Evolutionary conservation across 2,113 vertebrate species (phyloP).

Genomic region (Pandion haliaetus): DNA sequence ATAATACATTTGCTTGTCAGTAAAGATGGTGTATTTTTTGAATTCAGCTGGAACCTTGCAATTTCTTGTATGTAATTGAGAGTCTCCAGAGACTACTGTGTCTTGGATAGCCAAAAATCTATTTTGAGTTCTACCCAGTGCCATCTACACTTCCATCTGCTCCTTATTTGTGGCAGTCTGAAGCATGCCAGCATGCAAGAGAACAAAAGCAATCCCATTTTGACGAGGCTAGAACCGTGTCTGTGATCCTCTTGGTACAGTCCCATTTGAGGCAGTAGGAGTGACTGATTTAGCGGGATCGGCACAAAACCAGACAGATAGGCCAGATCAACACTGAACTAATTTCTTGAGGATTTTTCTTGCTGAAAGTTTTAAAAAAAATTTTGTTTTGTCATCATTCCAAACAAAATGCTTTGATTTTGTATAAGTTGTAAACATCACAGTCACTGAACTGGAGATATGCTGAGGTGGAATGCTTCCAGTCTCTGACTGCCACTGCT

Average conservation of each 20-base stretch:
- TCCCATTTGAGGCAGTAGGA: background rate
- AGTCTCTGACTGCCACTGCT: background rate
- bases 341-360: background rate
- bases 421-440: background rate
- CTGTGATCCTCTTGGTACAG: background rate
- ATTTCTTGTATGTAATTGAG: background rate
- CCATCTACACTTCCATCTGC: background rate
- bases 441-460: background rate
- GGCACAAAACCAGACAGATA: background rate
- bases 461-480: background rate
- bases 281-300: background rate
- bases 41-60: background rate
- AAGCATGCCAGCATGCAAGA: background rate
- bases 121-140: background rate
- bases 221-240: accelerated
- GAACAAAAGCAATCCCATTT: background rate
- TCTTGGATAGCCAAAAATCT: background rate
- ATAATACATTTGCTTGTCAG: background rate
- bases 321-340: background rate
- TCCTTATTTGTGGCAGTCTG: background rate
- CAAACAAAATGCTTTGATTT: background rate
- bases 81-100: background rate
- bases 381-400: background rate
- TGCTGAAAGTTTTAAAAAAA: background rate
- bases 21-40: background rate